These are phyloP conservation scores for Galerucella nymphaeae DNA, from an alignment of 2,888 invertebrate species.

Conservation along the genomic window DNA sequence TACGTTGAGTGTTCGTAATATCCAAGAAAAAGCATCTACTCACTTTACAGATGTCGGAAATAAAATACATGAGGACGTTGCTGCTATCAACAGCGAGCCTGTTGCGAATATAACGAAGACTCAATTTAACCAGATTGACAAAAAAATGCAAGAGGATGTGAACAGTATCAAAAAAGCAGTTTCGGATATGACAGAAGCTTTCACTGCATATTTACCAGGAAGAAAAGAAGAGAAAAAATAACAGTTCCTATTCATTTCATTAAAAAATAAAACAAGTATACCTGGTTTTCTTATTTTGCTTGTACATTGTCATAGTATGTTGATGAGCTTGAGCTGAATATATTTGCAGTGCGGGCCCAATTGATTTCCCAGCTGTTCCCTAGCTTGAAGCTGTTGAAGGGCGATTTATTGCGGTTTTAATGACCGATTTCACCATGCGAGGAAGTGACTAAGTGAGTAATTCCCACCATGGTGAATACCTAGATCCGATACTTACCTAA, in stretches of 20 bases:
- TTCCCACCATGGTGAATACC: too few relatives aligned
- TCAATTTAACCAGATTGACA: background rate
- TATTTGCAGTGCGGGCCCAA: too few relatives aligned
- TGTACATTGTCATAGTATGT: too few relatives aligned
- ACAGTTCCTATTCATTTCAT: background rate
- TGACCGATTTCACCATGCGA: too few relatives aligned
- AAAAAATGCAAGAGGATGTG: background rate
- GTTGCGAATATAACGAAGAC: background rate
- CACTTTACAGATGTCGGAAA: background rate
- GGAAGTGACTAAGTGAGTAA: too few relatives aligned
- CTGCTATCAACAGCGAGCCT: background rate
- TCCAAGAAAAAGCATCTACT: background rate
- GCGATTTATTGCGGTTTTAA: too few relatives aligned
- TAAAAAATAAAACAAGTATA: too few relatives aligned
- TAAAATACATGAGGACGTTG: slow-evolving; percentile 2
- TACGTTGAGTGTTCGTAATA: background rate
- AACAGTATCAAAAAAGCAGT: background rate
- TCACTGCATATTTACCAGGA: background rate
- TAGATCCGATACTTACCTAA: too few relatives aligned
- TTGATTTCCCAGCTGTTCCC: too few relatives aligned
- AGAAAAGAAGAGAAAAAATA: background rate
- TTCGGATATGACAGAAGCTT: background rate
- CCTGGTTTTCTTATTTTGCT: too few relatives aligned
- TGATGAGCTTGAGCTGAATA: too few relatives aligned
- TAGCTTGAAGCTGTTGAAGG: too few relatives aligned